phyloP scores from a whole-genome alignment of 2,113 vertebrate genomes.

The Pomatorhinus ruficollis region DNA sequence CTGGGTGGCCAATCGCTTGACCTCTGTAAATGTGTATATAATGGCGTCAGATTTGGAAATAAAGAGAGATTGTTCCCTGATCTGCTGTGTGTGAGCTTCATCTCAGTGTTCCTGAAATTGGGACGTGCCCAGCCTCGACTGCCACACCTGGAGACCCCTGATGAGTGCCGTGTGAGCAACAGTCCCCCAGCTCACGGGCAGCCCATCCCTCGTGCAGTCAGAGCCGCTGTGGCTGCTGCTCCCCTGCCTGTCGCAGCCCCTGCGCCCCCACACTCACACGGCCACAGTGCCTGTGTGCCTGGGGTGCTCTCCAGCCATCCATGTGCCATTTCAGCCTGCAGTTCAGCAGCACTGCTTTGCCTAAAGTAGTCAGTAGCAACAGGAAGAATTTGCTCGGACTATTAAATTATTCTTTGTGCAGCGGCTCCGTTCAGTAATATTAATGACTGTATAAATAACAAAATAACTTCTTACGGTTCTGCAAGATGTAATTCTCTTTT shows the following conservation, averaged over 20 bases:
- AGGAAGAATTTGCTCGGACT: neutral
- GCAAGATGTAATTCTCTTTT: constrained; percentile 27
- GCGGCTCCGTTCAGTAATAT: constrained; percentile 11
- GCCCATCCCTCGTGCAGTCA: too few relatives aligned
- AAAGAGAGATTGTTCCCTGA: too few relatives aligned
- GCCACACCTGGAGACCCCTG: too few relatives aligned
- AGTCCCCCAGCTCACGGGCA: neutral
- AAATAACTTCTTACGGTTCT: neutral
- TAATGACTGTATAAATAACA: constrained; percentile 56
- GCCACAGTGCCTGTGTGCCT: fast-evolving
- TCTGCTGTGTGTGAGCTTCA: too few relatives aligned
- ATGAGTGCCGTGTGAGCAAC: too few relatives aligned
- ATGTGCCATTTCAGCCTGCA: neutral
- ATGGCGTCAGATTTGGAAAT: too few relatives aligned
- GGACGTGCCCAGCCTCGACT: too few relatives aligned
- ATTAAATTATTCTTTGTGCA: neutral
- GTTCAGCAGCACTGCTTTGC: neutral
- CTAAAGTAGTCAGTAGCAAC: neutral
- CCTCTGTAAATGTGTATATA: too few relatives aligned
- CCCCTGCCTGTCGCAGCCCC: neutral
- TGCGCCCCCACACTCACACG: neutral
- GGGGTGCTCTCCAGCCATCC: neutral
- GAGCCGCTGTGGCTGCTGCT: neutral
- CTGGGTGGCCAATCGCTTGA: too few relatives aligned
- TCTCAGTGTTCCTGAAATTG: too few relatives aligned